Base-by-base conservation (phyloP, 2,113 vertebrate species). In the Gymnarchus niloticus region DNA sequence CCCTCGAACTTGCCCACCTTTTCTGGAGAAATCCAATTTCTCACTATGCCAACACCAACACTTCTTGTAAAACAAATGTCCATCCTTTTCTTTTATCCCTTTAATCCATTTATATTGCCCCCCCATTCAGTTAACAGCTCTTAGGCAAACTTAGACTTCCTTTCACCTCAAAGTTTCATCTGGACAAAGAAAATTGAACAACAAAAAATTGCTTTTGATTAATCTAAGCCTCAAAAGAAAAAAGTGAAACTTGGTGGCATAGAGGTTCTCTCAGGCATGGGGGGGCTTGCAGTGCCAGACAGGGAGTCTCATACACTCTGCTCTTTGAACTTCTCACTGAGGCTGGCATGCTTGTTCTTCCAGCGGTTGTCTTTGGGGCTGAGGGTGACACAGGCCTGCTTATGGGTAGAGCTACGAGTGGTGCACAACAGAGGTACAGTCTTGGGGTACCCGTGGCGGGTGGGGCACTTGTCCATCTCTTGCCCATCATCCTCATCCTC, bases 331-430 rank as follows among this genome's bases (percentile, higher is more conserved):
- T 73, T 94, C 87, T 94, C 91, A 86, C 93, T 86, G 89, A 90
- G 90, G 81, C 91, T 92, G 85, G 92, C 93, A 86, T 94, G 92
- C 28, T 94, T 95, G 93, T 96, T 96, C 94, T 97, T 95, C 48
- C 94, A 95, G 10, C 96, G 95, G 95, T 99, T 99, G 95, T 98
- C 97, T 92, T 97, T 96, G 90, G 96, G 95, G 93, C 94, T 94
- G 92, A 92, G 94, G 0, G 94, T 96, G 95, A 96, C 95, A 89
- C 92, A 93, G 54, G 95, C 94, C 83, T 93, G 94, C 90, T 95
- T 95, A 88, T 94, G 91, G 0, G 95, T 93, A 9, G 92, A 90
- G 86, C 91, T 92, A 88, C 25, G 94, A 91, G 88, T 1, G 52
- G 51, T 85, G 90, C 93, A 83, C 91, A 91, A 85, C 91, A 91